Evolutionary conservation across 92 coral and sea anemone genomes (phyloP).

Genomic region (Phymanthus crucifer): DNA sequence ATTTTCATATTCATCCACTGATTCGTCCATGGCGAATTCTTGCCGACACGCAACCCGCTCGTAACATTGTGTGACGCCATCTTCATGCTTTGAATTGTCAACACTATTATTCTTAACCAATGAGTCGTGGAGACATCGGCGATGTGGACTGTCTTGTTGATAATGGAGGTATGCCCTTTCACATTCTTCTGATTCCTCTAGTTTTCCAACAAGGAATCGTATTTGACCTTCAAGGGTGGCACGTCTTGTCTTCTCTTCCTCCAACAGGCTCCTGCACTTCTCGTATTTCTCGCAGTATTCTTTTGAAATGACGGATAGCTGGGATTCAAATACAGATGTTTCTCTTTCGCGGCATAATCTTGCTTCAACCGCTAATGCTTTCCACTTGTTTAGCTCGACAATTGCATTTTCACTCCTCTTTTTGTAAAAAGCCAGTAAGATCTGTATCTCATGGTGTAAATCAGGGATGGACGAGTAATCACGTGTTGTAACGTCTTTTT

Average conservation of each 20-base stretch:
- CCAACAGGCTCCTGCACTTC: slow-evolving; percentile 31
- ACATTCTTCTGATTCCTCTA: slow-evolving; percentile 5
- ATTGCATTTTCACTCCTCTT: slow-evolving; percentile 18
- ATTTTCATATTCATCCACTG: neutral
- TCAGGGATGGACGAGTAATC: slow-evolving; percentile 5
- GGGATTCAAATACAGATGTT: slow-evolving; percentile 33
- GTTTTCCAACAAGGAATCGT: slow-evolving; percentile 7
- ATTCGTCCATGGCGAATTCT: slow-evolving; percentile 18
- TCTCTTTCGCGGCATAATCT: slow-evolving; percentile 37
- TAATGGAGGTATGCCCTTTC: slow-evolving; percentile 24
- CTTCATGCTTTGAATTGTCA: slow-evolving; percentile 6
- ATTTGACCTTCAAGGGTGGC: slow-evolving; percentile 40
- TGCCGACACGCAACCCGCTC: neutral
- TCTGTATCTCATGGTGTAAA: slow-evolving; percentile 27
- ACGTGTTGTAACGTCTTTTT: neutral
- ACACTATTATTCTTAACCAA: slow-evolving; percentile 27
- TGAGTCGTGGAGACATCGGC: slow-evolving; percentile 32
- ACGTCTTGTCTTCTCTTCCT: slow-evolving; percentile 33
- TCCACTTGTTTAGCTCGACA: slow-evolving; percentile 28
- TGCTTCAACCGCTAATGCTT: slow-evolving; percentile 28
- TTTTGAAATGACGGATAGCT: slow-evolving; percentile 37
- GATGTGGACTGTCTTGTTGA: slow-evolving; percentile 30
- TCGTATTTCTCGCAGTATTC: slow-evolving; percentile 51
- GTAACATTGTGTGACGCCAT: slow-evolving; percentile 17
- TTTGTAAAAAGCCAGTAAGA: slow-evolving; percentile 17